These are phyloP conservation scores for Rhinogobius similis DNA, from an alignment of 2,113 vertebrate species.

Conservation along the genomic window DNA sequence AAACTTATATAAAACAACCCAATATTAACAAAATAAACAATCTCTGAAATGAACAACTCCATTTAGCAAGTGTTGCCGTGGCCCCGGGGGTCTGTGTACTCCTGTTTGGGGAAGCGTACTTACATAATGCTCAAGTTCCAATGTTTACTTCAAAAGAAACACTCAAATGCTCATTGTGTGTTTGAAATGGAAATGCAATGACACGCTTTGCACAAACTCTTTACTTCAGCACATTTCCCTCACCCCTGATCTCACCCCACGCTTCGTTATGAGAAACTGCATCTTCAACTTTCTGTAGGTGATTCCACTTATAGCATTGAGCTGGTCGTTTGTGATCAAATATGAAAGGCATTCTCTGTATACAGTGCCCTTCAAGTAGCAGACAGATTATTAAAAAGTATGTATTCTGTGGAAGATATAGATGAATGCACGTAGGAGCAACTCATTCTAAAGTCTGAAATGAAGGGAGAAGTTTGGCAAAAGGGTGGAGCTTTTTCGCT, in stretches of 20 bases:
- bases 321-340: not conserved
- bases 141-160: slow-evolving; percentile 52
- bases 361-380: not conserved
- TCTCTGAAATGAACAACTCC: too few species aligned
- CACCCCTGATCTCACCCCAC: slow-evolving; percentile 23
- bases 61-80: too few species aligned
- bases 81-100: not conserved
- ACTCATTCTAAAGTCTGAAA: too few species aligned
- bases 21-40: not conserved
- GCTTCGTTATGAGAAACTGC: slow-evolving; percentile 1
- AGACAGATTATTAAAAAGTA: not conserved
- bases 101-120: not conserved
- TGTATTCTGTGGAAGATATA: too few species aligned
- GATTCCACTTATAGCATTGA: not conserved
- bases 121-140: slow-evolving; percentile 30
- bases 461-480: not conserved
- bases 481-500: too few species aligned
- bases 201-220: slow-evolving; percentile 21
- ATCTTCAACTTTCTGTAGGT: not conserved
- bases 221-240: slow-evolving; percentile 36
- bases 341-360: not conserved
- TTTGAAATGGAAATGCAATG: slow-evolving; percentile 59
- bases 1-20: too few species aligned
- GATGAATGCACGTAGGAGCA: too few species aligned
- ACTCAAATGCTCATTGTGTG: slow-evolving; percentile 21